Conservation (phyloP, 1,140 invertebrate species). For the Thaumatotibia leucotreta region DNA sequence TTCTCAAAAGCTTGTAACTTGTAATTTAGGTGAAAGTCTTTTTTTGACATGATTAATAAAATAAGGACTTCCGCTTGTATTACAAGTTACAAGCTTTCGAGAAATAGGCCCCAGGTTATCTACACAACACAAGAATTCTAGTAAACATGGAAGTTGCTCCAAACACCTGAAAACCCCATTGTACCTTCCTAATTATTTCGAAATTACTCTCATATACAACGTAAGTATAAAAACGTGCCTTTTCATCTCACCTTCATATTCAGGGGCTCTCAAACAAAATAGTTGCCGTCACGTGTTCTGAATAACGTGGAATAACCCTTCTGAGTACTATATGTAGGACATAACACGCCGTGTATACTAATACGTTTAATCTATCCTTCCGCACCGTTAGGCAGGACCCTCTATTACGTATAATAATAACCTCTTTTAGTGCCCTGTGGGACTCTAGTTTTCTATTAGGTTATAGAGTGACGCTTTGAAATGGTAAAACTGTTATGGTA, state of each 20-base stretch:
- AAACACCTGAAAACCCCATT: background rate
- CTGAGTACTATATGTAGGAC: background rate
- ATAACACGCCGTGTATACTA: slow-evolving; percentile 5
- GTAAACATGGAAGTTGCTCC: background rate
- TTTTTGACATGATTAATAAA: too few species aligned
- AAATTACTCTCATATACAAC: background rate
- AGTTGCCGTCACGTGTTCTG: slow-evolving; percentile 8
- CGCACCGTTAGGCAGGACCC: slow-evolving; percentile 20
- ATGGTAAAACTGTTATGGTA: background rate
- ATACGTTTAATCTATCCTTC: slow-evolving; percentile 23
- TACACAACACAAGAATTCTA: background rate
- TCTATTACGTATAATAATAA: slow-evolving; percentile 19
- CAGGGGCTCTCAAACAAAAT: slow-evolving; percentile 10
- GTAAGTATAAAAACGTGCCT: background rate
- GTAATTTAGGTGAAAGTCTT: too few species aligned
- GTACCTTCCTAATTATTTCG: background rate
- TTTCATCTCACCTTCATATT: slow-evolving; percentile 2
- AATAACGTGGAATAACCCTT: background rate
- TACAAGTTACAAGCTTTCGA: too few species aligned
- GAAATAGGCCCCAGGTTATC: background rate
- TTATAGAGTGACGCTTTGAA: background rate
- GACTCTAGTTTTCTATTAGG: slow-evolving; percentile 16
- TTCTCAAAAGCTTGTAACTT: too few species aligned
- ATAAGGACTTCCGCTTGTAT: too few species aligned
- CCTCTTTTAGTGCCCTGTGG: slow-evolving; percentile 3